phyloP scores from a whole-genome alignment of 37 sponge, comb jelly and placozoan genomes.

The Bolinopsis microptera region DNA sequence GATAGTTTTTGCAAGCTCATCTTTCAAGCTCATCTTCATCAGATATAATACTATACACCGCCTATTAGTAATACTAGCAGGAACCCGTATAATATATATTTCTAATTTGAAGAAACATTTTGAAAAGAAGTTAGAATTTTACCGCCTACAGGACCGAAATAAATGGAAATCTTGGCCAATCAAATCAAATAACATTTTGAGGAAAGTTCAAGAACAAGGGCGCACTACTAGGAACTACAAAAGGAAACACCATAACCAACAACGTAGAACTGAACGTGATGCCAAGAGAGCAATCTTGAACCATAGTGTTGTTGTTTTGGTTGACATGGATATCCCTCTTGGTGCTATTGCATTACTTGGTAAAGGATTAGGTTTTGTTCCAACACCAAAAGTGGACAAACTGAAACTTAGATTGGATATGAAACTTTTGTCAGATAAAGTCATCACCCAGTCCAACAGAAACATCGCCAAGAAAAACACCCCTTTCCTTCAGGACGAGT shows the following conservation, averaged over 20 bases:
- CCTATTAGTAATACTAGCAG: too few species aligned
- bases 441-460: background rate
- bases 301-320: background rate
- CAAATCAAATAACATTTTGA: background rate
- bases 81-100: too few species aligned
- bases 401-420: background rate
- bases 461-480: background rate
- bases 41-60: too few species aligned
- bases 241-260: background rate
- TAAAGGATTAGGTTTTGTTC: background rate
- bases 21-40: too few species aligned
- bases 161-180: background rate
- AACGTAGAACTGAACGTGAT: background rate
- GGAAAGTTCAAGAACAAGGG: background rate
- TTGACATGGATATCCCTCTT: background rate
- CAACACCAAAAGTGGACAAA: background rate
- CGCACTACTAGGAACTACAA: slow-evolving; percentile 1
- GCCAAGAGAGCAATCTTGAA: background rate
- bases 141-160: background rate
- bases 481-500: too few species aligned
- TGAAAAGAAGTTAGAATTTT: background rate
- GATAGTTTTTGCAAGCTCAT: too few species aligned
- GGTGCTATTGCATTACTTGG: background rate
- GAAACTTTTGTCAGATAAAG: background rate
- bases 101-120: background rate